Evolutionary conservation across 2,113 vertebrate species (phyloP), one percentile per base, ranked within the genome.

Genomic region (Phaethon lepturus): DNA sequence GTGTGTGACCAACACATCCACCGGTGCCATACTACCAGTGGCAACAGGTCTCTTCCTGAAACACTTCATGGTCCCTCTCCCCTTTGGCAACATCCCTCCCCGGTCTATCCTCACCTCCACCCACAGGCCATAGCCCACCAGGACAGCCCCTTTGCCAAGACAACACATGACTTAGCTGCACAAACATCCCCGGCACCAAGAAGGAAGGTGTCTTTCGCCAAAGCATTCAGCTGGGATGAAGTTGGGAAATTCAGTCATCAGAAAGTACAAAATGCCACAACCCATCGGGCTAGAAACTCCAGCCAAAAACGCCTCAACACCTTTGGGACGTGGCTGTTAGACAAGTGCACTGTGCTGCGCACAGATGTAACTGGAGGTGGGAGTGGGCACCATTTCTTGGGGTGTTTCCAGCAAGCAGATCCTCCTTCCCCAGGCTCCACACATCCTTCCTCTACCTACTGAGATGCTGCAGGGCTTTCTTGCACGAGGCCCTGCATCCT

Each of bases 141-240:
- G 13, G 23, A 68, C 31, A 80, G 31, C 11, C 25, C 31, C 67
- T 91, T 68, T 69, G 44, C 38, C 13, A 75, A 49, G 38, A 33
- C 35, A 56, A 25, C 25, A 66, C 24, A n/a, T 0, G 1, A 40
- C 26, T 19, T 68, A 17, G 55, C 53, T 0, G 0, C 50, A 69
- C 44, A 64, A 59, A 42, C 31, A 59, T 5, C 18, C 55, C n/a
- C 0, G 2, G 35, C 33, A 29, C 8, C 1, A 2, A 83, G 66
- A 59, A 78, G 33, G 25, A 59, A 38, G 38, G 18, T 47, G n/a
- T 10, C 35, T 38, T 58, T 47, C 8, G 0, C 42, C 44, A 53
- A 83, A 86, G 22, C 28, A 59, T 63, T 52, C 33, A 53, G 44
- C 49, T 42, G 4, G 29, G 28, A 75, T 25, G 29, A 75, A 75